Evolutionary conservation across 1,140 invertebrate species (phyloP), one percentile per base, ranked within the genome.

Genomic region (Diuraphis noxia): DNA sequence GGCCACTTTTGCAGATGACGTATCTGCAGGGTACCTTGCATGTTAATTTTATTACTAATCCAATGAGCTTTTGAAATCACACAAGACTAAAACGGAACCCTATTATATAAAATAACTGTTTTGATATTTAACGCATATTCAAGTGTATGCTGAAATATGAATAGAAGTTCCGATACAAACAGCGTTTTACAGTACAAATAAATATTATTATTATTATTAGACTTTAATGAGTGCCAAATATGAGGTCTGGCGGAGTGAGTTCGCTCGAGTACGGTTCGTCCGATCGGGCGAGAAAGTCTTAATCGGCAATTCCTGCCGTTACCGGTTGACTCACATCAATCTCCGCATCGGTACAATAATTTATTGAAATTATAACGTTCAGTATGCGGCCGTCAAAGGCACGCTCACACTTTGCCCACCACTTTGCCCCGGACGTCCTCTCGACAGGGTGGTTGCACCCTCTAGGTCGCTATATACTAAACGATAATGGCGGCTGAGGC

Each of bases 291-390:
- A 2, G 34, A 79, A n/a, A 79, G 19, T 79, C 34, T 79, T 79
- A 36, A 36, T 23, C 21, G 21, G 72, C 17, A 79, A 36, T 36
- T 36, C 34, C 34, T 36, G 72, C 34, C 34, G 34, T 21, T 79
- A 36, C n/a, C 34, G 72, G 72, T 79, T 85, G 40, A 34, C 41
- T 43, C 38, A 9, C 40, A 46, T 86, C 34, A 86, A 72, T 88
- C 38, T 88, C 38, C 52, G 34, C 34, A 88, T 43, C 30, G 49
- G 49, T 88, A 84, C 40, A 84, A 84, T 84, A 38, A 88, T 88
- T 63, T 88, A 88, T 88, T 72, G 87, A 88, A 63, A 88, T 88
- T 88, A 88, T 88, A 41, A 72, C 36, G 56, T 56, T 88, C 9
- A 25, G 36, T 88, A 9, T 30, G 6, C n/a, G 56, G 34, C 52